phyloP scores from a whole-genome alignment of 2,113 vertebrate species.

The Laticauda colubrina region DNA sequence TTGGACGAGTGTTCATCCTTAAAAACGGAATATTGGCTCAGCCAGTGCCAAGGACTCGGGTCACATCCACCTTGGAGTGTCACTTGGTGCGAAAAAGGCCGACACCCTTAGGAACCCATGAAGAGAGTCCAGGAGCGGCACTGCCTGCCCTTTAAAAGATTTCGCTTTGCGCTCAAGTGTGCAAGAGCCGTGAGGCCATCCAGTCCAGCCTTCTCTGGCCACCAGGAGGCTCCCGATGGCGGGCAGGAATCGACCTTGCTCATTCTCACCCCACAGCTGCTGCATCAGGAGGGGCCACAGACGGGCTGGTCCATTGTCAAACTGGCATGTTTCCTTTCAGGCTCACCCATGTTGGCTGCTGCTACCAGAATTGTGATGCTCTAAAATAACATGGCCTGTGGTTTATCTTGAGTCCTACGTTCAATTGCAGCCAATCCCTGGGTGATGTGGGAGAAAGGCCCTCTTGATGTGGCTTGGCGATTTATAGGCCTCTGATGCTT shows the following conservation, averaged over 20 bases:
- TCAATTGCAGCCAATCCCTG: neutral
- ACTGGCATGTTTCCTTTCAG: neutral
- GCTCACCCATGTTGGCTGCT: neutral
- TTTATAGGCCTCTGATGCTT: neutral
- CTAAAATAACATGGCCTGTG: neutral
- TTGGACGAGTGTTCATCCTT: neutral
- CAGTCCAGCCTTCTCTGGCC: neutral
- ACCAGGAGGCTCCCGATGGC: neutral
- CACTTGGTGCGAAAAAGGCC: neutral
- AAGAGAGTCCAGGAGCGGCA: neutral
- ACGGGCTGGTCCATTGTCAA: neutral
- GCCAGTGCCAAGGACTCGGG: neutral
- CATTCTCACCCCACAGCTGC: neutral
- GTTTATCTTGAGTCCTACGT: neutral
- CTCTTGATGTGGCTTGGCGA: neutral
- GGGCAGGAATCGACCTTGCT: neutral
- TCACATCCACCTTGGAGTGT: neutral
- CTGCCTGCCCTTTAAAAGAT: neutral
- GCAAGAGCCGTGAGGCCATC: neutral
- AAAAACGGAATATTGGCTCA: neutral
- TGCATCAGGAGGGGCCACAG: neutral
- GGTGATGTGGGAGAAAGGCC: neutral
- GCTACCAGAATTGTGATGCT: neutral
- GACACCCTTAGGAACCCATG: neutral
- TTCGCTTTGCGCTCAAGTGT: neutral